phyloP scores from a whole-genome alignment of 2,113 vertebrate genomes.

The Prunella himalayana region DNA sequence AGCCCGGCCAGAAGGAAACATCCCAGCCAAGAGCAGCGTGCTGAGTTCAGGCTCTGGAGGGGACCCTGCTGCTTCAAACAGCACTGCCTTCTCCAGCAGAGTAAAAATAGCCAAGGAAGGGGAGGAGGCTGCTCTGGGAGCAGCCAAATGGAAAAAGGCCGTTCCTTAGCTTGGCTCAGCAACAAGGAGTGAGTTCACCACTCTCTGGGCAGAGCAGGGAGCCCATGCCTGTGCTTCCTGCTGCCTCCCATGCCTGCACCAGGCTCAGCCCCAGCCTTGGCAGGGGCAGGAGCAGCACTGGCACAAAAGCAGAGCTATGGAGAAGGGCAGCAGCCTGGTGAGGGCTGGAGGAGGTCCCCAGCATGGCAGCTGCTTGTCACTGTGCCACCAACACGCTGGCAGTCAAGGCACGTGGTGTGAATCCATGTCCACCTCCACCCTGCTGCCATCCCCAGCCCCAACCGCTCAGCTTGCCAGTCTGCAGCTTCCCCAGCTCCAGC shows the following conservation, averaged over 20 bases:
- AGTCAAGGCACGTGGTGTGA: rapidly evolving
- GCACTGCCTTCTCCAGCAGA: neutral
- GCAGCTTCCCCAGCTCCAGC: neutral
- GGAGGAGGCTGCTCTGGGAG: constrained; percentile 2
- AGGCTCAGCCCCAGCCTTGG: neutral
- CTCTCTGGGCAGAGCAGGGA: neutral
- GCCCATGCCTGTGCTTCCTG: neutral
- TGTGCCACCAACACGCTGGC: rapidly evolving
- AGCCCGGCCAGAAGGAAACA: neutral
- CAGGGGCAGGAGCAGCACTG: neutral
- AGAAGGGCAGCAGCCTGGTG: neutral
- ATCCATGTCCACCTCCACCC: neutral
- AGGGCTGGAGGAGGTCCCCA: neutral
- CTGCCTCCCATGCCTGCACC: neutral
- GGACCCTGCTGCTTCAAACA: neutral
- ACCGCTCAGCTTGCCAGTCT: neutral
- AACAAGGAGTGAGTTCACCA: constrained; percentile 16
- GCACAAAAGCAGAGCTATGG: neutral
- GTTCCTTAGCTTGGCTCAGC: constrained; percentile 10
- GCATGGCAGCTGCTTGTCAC: neutral
- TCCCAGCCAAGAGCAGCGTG: neutral
- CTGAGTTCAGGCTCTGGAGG: neutral
- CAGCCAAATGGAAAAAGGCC: neutral
- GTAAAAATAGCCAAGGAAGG: constrained; percentile 48
- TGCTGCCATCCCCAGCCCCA: neutral